Conservation (phyloP, 2,888 invertebrate species). For the Linnaemya tessellans region DNA sequence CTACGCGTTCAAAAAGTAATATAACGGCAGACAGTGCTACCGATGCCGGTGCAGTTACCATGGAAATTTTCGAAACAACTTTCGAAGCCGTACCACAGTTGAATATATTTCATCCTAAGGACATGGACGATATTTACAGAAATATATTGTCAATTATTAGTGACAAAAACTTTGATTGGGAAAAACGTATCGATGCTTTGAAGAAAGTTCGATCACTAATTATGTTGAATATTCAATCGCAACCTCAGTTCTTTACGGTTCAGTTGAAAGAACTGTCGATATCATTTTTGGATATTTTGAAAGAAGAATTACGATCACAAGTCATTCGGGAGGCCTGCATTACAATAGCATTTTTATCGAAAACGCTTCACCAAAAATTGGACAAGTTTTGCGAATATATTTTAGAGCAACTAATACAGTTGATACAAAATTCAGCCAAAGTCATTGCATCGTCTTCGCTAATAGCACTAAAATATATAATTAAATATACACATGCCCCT, state of each 20-base stretch:
- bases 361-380: constrained; percentile 91
- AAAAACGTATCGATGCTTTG: constrained; percentile 94
- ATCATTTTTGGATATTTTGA: constrained; percentile 91
- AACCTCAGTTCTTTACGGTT: constrained; percentile 87
- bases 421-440: constrained; percentile 98
- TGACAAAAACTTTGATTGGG: constrained; percentile 95
- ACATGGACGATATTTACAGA: constrained; percentile 92
- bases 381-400: constrained; percentile 94
- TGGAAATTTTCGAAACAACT: constrained; percentile 92
- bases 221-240: constrained; percentile 90
- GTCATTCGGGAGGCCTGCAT: constrained; percentile 96
- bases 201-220: constrained; percentile 93
- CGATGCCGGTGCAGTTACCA: constrained; percentile 94
- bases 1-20: constrained; percentile 78
- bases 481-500: constrained; percentile 91
- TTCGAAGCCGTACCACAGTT: constrained; percentile 93
- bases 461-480: constrained; percentile 93
- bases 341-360: constrained; percentile 95
- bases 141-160: constrained; percentile 89
- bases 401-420: constrained; percentile 91
- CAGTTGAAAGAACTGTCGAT: constrained; percentile 91
- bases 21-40: constrained; percentile 72
- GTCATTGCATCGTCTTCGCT: constrained; percentile 95
- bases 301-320: constrained; percentile 94
- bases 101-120: constrained; percentile 92